Conservation (phyloP, 2,113 vertebrate species). For the Cervus canadensis region DNA sequence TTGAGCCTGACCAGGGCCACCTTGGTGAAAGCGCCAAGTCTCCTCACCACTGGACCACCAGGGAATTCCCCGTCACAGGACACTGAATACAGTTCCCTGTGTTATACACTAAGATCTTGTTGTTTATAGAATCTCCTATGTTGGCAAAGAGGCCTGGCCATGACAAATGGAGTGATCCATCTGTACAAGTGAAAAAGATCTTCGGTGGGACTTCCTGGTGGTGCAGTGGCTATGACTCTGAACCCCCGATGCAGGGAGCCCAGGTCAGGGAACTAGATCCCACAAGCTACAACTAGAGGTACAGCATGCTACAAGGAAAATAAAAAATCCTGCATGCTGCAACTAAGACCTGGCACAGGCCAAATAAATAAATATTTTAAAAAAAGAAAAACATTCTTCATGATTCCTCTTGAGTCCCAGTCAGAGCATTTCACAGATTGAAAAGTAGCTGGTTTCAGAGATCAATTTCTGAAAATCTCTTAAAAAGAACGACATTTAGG, state of each 20-base stretch:
- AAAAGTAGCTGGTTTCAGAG: background rate
- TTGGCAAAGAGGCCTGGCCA: background rate
- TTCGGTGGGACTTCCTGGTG: background rate
- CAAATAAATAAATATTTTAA: background rate
- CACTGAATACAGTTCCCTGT: background rate
- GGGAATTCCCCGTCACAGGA: background rate
- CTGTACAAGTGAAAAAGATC: background rate
- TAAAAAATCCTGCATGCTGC: background rate
- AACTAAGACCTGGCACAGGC: background rate
- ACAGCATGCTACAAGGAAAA: background rate
- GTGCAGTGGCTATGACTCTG: background rate
- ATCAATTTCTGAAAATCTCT: background rate
- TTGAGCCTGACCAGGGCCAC: background rate
- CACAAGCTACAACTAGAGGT: background rate
- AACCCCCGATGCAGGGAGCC: background rate
- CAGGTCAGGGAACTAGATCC: background rate
- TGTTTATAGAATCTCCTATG: background rate
- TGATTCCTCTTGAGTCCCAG: background rate
- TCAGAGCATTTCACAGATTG: background rate
- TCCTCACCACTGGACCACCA: background rate
- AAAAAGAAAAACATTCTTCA: background rate
- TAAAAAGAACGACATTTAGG: background rate
- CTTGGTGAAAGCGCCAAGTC: background rate
- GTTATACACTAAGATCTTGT: background rate
- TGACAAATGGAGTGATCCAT: background rate